Conservation (phyloP, 1,140 invertebrate species). For the Magallana gigas region DNA sequence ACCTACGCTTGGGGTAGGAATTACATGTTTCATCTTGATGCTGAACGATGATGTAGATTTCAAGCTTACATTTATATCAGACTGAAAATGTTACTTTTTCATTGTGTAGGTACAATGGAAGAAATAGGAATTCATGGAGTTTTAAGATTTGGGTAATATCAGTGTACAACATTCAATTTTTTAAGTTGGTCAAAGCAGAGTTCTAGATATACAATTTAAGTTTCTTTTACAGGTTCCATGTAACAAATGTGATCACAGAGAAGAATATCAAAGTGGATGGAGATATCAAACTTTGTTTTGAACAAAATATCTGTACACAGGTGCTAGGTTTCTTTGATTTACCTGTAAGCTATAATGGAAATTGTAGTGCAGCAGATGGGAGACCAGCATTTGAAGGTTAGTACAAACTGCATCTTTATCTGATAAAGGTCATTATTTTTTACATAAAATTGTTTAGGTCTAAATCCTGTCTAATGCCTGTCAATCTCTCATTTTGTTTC, state of each 20-base stretch:
- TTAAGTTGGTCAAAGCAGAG: no score
- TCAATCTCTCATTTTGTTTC: neutral
- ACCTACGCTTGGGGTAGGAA: slow-evolving; percentile 52
- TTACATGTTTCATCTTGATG: no score
- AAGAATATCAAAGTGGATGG: neutral
- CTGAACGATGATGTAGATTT: neutral
- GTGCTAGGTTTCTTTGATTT: neutral
- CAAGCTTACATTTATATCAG: neutral
- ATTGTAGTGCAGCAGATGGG: neutral
- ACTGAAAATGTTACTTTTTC: neutral
- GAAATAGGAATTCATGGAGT: slow-evolving; percentile 23
- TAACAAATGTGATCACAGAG: slow-evolving; percentile 1
- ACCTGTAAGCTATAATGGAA: neutral
- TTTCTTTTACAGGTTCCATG: neutral
- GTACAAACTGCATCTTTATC: neutral
- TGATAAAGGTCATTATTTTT: no score
- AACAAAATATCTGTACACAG: neutral
- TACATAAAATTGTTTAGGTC: no score
- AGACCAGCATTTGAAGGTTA: neutral
- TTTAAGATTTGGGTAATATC: neutral
- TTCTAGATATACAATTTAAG: no score
- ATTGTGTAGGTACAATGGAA: neutral
- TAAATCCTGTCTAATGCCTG: no score
- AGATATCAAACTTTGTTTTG: neutral
- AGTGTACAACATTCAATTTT: no score